These are phyloP conservation scores for Lethenteron camtschaticum DNA, from an alignment of 2,113 vertebrate species.

Conservation along the genomic window DNA sequence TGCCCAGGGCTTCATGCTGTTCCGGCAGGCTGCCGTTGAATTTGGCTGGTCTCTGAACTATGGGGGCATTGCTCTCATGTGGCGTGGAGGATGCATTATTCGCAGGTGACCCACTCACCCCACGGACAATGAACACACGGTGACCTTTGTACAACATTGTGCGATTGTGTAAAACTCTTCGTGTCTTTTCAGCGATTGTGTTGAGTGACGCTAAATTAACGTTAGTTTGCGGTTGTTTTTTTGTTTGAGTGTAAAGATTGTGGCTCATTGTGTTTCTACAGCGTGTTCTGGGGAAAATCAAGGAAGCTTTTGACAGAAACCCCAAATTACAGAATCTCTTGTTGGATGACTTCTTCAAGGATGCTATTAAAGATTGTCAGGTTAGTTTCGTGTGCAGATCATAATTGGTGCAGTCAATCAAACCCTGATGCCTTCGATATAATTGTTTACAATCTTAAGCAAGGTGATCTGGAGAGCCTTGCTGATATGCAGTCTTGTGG, in stretches of 20 bases:
- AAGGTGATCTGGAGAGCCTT: too few species aligned
- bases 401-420: background rate
- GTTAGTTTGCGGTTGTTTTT: too few species aligned
- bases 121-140: too few species aligned
- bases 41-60: slow-evolving; percentile 85
- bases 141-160: too few species aligned
- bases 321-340: slow-evolving; percentile 55
- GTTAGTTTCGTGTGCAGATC: slow-evolving; percentile 18
- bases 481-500: too few species aligned
- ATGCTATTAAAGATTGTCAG: slow-evolving; percentile 59
- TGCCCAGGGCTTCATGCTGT: slow-evolving; percentile 84
- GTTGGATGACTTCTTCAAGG: slow-evolving; percentile 62
- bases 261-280: slow-evolving; percentile 15
- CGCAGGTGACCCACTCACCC: slow-evolving; percentile 32
- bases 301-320: slow-evolving; percentile 71
- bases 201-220: too few species aligned
- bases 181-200: too few species aligned
- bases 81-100: slow-evolving; percentile 95
- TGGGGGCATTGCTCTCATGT: slow-evolving; percentile 82
- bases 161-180: background rate
- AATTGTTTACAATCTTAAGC: too few species aligned
- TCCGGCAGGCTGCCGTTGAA: slow-evolving; percentile 66
- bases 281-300: slow-evolving; percentile 90
- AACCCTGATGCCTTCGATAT: too few species aligned
- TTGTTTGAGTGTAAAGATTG: too few species aligned